Conservation (phyloP, 2,888 invertebrate genomes). For the Neoscelio sp. region DNA sequence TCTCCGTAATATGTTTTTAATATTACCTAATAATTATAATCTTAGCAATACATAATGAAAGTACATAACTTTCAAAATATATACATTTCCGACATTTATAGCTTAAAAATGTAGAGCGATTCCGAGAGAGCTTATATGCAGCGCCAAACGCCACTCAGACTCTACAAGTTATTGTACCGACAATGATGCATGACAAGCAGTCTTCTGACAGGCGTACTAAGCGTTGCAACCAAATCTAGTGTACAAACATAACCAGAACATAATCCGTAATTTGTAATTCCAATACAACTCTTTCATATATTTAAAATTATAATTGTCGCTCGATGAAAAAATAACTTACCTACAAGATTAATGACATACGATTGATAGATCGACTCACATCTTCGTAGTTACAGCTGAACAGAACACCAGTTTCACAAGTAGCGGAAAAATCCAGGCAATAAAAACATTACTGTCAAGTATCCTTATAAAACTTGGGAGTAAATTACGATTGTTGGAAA, state of each 20-base stretch:
- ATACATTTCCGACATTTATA: constrained; percentile 23
- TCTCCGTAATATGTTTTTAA: no score
- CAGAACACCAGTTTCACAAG: background rate
- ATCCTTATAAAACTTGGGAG: background rate
- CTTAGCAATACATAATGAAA: background rate
- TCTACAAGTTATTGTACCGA: constrained; percentile 9
- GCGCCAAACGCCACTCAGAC: background rate
- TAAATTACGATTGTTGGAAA: constrained; percentile 1
- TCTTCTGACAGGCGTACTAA: constrained; percentile 10
- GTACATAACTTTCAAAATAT: no score
- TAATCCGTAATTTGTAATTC: no score
- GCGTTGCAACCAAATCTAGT: no score
- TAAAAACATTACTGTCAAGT: constrained; percentile 6
- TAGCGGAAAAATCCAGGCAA: background rate
- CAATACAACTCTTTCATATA: no score
- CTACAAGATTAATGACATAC: no score
- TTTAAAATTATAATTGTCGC: no score
- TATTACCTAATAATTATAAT: background rate
- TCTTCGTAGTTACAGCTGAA: no score
- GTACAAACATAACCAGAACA: no score
- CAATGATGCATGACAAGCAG: constrained; percentile 23
- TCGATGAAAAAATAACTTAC: no score
- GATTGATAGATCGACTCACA: no score
- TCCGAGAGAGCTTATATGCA: constrained; percentile 10
- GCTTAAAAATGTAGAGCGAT: constrained; percentile 7